Evolutionary conservation across 1,140 invertebrate genomes (phyloP).

Genomic region (Trichonephila clavata): DNA sequence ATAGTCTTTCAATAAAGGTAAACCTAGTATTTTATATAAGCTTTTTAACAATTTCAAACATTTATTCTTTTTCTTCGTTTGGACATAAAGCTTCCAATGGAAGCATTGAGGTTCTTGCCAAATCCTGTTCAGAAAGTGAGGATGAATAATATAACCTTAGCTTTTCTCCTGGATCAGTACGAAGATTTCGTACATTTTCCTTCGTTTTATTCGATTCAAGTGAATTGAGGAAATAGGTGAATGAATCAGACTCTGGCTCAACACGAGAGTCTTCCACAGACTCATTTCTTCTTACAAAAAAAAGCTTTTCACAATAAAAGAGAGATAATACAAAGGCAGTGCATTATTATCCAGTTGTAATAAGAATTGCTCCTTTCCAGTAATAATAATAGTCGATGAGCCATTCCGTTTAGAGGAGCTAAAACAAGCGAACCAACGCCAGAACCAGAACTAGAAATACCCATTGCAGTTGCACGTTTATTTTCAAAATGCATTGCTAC

Average conservation of each 20-base stretch:
- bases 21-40: neutral
- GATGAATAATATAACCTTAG: neutral
- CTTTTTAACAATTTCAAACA: neutral
- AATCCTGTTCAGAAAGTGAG: neutral
- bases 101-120: too few species aligned
- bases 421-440: slow-evolving; percentile 92
- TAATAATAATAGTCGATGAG: slow-evolving; percentile 82
- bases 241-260: neutral
- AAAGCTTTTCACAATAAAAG: slow-evolving; percentile 86
- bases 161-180: neutral
- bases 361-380: slow-evolving; percentile 86
- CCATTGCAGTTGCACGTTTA: slow-evolving; percentile 93
- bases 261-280: neutral
- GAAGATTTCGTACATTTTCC: too few species aligned
- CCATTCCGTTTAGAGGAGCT: slow-evolving; percentile 86
- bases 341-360: slow-evolving; percentile 90
- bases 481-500: slow-evolving; percentile 97
- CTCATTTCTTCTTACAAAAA: neutral
- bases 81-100: neutral
- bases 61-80: neutral
- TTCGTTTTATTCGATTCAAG: neutral
- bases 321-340: slow-evolving; percentile 92
- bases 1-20: neutral
- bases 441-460: slow-evolving; percentile 96
- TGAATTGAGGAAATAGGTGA: neutral